These are phyloP conservation scores for Panthera uncia DNA, from an alignment of 2,113 vertebrate species.

Conservation along the genomic window DNA sequence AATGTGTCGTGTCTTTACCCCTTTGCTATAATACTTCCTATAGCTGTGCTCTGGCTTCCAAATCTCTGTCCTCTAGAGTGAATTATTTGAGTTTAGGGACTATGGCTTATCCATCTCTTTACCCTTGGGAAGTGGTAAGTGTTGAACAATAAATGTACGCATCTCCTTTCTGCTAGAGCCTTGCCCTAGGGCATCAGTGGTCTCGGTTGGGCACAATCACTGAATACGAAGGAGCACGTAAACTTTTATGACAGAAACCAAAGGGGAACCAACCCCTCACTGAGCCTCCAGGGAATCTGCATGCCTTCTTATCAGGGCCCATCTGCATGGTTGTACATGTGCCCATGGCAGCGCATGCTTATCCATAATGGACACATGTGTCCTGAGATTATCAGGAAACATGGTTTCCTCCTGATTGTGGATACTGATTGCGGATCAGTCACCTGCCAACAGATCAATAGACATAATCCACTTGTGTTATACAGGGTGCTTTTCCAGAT, in stretches of 20 bases:
- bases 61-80: background rate
- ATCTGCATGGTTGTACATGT: rapidly evolving
- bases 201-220: background rate
- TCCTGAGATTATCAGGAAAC: background rate
- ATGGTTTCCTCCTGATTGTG: background rate
- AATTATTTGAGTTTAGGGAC: background rate
- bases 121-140: background rate
- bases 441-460: background rate
- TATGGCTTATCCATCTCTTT: background rate
- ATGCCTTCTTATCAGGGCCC: too few species aligned
- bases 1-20: rapidly evolving
- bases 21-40: background rate
- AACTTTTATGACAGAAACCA: background rate
- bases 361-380: background rate
- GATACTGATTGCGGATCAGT: background rate
- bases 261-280: background rate
- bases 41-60: background rate
- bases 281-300: background rate
- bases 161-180: background rate
- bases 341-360: rapidly evolving
- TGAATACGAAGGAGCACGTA: background rate
- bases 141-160: background rate
- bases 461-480: background rate
- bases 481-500: too few species aligned
- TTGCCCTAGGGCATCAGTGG: too few species aligned